Evolutionary conservation across 2,113 vertebrate species (phyloP).

Genomic region (Capricornis sumatraensis): DNA sequence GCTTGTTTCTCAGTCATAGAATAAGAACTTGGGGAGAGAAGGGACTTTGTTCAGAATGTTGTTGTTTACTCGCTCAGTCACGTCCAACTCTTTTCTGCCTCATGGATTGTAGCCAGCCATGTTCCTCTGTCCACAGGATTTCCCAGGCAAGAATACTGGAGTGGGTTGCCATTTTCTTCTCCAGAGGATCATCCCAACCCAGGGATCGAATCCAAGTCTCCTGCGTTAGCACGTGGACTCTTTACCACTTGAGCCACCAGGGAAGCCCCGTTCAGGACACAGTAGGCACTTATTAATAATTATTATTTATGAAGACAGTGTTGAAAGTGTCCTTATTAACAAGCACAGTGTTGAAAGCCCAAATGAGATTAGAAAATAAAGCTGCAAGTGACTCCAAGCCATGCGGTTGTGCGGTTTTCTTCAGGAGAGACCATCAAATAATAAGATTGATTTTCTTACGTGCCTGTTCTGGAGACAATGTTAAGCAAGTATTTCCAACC

Average conservation of each 20-base stretch:
- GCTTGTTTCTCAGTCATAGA: background rate
- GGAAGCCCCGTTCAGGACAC: background rate
- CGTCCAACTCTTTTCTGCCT: background rate
- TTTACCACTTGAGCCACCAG: background rate
- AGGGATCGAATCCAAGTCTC: background rate
- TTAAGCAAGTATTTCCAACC: background rate
- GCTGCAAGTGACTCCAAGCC: background rate
- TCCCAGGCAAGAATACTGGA: background rate
- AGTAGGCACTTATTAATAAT: background rate
- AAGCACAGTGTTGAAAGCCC: background rate
- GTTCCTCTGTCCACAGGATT: background rate
- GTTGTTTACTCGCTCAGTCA: background rate
- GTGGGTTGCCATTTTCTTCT: background rate
- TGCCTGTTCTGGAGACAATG: background rate
- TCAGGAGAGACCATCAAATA: background rate
- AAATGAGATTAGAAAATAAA: conserved; percentile 3
- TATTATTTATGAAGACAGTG: background rate
- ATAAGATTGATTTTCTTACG: background rate
- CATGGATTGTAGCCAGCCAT: background rate
- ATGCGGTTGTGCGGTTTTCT: background rate
- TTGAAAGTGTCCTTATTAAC: background rate
- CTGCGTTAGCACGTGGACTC: background rate
- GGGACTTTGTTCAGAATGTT: background rate
- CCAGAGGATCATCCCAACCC: background rate
- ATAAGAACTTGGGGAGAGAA: background rate